Evolutionary conservation across 2,888 invertebrate genomes (phyloP), one percentile per base, ranked within the genome.

Genomic region (Parapristionchus giblindavisi): DNA sequence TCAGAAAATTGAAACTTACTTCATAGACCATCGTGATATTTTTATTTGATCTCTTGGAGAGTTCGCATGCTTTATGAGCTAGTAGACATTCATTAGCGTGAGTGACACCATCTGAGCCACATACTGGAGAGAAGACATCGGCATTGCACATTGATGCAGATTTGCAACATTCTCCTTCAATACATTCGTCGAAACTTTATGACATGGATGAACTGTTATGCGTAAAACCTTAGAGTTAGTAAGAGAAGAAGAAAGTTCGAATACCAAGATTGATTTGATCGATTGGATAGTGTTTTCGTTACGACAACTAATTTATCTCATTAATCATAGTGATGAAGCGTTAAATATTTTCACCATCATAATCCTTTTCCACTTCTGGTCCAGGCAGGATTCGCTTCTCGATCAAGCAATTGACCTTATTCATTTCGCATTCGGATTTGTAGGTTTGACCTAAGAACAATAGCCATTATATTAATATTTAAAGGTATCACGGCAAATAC

Each of bases 101-200:
- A 29, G 63, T 63, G 14, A 32, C 8, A 29, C 40, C 63, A 6
- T 63, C 63, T 6, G 63, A 63, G 24, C 34, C 63, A 36, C 63
- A 63, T 8, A 63, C 63, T 11, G 63, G 63, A 8, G 63, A 29
- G 40, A 38, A 63, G 11, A 14, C 11, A 29, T 17, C 63, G 32
- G 63, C 14, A 24, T 63, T 24, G 40, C 63, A 63, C 24, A 8
- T 6, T 11, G 40, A 36, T 11, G 14, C 17, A 24, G 56, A 24
- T 8, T 29, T 11, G 24, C 63, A 63, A 36, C 63, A 63, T 38
- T 63, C 63, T 8, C 63, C 63, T 63, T 11, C 27, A 56, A 48
- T n/a, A n/a, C n/a, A n/a, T n/a, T n/a, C n/a, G n/a, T n/a, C n/a
- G n/a, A n/a, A n/a, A n/a, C n/a, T n/a, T n/a, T n/a, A n/a, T n/a